Conservation (phyloP, 2,797 vertebrate species). For the Eulemur coronatus region DNA sequence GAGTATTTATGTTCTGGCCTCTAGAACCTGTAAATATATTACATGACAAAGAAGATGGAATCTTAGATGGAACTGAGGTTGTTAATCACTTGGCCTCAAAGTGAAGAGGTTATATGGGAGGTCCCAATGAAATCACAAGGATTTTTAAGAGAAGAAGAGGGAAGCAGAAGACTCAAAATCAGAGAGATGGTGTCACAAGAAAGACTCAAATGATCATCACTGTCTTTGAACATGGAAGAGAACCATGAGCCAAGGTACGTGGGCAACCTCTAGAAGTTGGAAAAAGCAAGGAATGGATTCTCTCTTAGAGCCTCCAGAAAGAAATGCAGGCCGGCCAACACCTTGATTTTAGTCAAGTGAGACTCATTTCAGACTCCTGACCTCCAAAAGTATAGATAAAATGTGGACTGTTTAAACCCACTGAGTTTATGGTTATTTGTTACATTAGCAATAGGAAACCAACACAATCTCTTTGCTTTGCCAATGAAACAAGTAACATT, state of each 20-base stretch:
- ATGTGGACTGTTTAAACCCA: not conserved
- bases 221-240: not conserved
- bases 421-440: not conserved
- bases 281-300: not conserved
- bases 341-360: not conserved
- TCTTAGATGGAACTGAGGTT: not conserved
- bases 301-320: not conserved
- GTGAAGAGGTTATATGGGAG: not conserved
- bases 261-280: not conserved
- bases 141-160: not conserved
- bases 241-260: not conserved
- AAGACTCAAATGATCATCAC: not conserved
- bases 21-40: not conserved
- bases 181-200: not conserved
- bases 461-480: not conserved
- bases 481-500: not conserved
- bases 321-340: accelerated
- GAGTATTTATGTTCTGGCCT: not conserved
- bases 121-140: not conserved
- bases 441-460: not conserved
- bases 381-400: not conserved
- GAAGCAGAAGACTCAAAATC: not conserved
- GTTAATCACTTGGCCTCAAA: not conserved
- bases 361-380: not conserved
- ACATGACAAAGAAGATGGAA: not conserved